Percentiles rank a stretch among this genome's conserved stretches.
Conservation (phyloP, 1,140 invertebrate species). For the Globodera ellingtonae region DNA sequence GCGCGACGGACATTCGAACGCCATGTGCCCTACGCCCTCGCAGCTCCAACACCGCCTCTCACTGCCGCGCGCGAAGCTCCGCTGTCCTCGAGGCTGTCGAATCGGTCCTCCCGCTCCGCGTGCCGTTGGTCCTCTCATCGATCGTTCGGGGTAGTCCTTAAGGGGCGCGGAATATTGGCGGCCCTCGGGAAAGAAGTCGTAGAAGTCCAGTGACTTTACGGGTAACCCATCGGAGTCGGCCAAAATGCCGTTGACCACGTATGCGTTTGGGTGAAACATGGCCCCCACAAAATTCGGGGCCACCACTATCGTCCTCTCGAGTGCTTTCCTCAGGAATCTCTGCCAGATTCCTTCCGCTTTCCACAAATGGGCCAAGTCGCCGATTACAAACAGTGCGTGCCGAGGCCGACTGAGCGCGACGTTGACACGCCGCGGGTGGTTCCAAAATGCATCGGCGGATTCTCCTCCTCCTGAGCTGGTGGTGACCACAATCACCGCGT, state of each 20-base stretch:
- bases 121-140: too few species aligned
- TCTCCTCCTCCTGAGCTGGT: neutral
- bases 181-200: neutral
- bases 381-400: neutral
- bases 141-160: neutral
- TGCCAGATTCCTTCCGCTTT: neutral
- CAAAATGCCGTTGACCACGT: neutral
- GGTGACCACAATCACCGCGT: neutral
- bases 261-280: neutral
- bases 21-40: neutral
- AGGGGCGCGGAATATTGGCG: neutral
- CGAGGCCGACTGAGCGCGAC: conserved; percentile 11
- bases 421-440: neutral
- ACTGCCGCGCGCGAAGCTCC: neutral
- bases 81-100: neutral
- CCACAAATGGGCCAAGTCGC: neutral
- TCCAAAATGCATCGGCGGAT: neutral
- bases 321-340: neutral
- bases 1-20: neutral
- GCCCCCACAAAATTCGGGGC: neutral
- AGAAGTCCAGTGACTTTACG: neutral
- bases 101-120: neutral
- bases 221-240: neutral
- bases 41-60: neutral
- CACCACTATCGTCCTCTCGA: neutral